Conservation (phyloP, 2,888 invertebrate species). For the Syritta pipiens region DNA sequence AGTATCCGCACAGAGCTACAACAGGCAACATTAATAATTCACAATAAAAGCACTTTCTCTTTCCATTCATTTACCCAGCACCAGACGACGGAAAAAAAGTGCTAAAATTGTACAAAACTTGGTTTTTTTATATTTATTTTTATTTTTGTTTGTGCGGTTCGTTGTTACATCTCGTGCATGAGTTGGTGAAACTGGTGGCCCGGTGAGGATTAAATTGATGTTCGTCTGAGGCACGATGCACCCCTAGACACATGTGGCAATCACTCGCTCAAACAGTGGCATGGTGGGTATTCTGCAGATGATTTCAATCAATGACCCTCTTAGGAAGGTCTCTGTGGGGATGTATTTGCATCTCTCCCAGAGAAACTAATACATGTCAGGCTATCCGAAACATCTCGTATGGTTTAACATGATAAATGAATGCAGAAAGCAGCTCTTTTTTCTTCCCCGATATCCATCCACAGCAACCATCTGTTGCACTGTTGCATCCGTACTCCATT, state of each 20-base stretch:
- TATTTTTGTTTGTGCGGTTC: slow-evolving; percentile 11
- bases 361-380: slow-evolving; percentile 9
- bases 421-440: slow-evolving; percentile 17
- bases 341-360: slow-evolving; percentile 1
- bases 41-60: slow-evolving; percentile 73
- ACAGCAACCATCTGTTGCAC: slow-evolving; percentile 54
- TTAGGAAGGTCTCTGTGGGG: slow-evolving; percentile 5
- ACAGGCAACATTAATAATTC: slow-evolving; percentile 29
- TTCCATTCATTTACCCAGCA: slow-evolving; percentile 59
- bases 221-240: slow-evolving; percentile 6
- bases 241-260: background rate
- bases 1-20: background rate
- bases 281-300: too few species aligned
- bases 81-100: slow-evolving; percentile 45
- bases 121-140: too few species aligned
- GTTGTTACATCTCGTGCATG: slow-evolving; percentile 3
- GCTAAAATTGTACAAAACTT: slow-evolving; percentile 34
- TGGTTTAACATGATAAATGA: slow-evolving; percentile 37
- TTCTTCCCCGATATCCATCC: background rate
- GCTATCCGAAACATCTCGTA: slow-evolving; percentile 17
- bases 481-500: slow-evolving; percentile 44
- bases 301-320: slow-evolving; percentile 27
- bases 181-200: background rate
- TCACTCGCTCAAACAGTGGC: too few species aligned
- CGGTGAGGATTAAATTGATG: background rate